phyloP scores from a whole-genome alignment of 2,113 vertebrate species.

The Strix uralensis region DNA sequence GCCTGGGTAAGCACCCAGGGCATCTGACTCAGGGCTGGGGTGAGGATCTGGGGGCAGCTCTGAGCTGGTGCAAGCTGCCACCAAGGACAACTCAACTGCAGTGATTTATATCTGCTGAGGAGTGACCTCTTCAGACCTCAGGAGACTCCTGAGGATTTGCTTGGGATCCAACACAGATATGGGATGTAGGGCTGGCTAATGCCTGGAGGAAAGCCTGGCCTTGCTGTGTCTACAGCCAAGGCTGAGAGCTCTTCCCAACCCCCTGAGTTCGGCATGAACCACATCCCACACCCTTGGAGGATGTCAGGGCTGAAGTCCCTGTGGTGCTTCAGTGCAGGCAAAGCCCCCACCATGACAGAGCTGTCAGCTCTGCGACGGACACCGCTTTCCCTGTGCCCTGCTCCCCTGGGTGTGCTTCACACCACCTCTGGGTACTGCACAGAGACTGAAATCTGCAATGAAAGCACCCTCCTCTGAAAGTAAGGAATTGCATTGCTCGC shows the following conservation, averaged over 20 bases:
- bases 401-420: background rate
- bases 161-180: background rate
- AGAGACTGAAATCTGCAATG: background rate
- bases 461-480: background rate
- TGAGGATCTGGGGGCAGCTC: background rate
- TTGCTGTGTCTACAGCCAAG: background rate
- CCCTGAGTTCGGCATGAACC: background rate
- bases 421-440: background rate
- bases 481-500: background rate
- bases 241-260: background rate
- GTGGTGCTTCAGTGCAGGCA: background rate
- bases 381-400: background rate
- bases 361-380: background rate
- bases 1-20: background rate
- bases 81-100: background rate
- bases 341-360: background rate
- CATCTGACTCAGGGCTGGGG: background rate
- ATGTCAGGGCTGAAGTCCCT: background rate
- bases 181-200: background rate
- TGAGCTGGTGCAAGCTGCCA: background rate
- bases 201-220: background rate
- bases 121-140: background rate
- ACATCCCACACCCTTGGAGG: background rate
- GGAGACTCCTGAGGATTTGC: background rate
- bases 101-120: background rate